Percentiles rank a stretch among this genome's conserved stretches.
Evolutionary conservation across 2,888 invertebrate genomes (phyloP).

Genomic region (Plebejus anna): DNA sequence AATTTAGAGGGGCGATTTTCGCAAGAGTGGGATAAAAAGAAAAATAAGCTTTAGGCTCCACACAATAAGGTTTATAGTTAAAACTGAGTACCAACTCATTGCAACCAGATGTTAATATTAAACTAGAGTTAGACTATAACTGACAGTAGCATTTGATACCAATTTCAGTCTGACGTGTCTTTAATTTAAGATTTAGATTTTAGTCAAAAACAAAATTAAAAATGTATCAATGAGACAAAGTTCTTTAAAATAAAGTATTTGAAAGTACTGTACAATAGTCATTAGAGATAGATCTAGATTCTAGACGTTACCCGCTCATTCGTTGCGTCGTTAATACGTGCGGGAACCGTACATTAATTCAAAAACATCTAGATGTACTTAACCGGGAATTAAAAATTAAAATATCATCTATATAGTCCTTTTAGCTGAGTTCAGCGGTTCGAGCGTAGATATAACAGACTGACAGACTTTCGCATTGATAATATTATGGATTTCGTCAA

Average conservation of each 20-base stretch:
- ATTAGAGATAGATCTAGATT: too few species aligned
- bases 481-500: neutral
- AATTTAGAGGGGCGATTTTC: slow-evolving; percentile 19
- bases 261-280: too few species aligned
- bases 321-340: too few species aligned
- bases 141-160: neutral
- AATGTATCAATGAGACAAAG: too few species aligned
- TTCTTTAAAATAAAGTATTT: too few species aligned
- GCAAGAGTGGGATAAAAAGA: neutral
- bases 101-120: slow-evolving; percentile 24
- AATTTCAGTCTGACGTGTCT: neutral
- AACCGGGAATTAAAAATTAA: too few species aligned
- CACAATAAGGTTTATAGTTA: neutral
- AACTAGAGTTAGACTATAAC: neutral
- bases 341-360: too few species aligned
- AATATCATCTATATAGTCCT: too few species aligned
- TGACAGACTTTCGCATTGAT: neutral
- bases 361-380: too few species aligned
- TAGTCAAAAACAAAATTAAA: neutral
- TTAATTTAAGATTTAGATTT: neutral
- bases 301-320: too few species aligned
- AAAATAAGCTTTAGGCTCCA: neutral
- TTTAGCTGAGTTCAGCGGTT: neutral
- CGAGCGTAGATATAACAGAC: neutral
- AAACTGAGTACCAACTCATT: slow-evolving; percentile 4